These are phyloP conservation scores for Halichondria panicea DNA, from an alignment of 37 sponge, comb jelly and placozoan species.

Conservation along the genomic window DNA sequence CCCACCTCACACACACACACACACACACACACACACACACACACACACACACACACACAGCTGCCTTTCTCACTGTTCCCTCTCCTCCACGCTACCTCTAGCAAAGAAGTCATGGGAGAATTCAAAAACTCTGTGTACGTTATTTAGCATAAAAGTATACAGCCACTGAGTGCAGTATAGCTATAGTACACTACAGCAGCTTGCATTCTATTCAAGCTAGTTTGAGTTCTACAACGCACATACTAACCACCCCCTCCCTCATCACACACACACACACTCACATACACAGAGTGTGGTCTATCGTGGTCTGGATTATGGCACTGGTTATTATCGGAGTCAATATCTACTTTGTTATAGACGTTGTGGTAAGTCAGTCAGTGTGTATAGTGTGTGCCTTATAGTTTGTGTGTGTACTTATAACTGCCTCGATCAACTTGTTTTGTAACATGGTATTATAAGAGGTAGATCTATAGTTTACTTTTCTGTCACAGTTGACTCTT, in stretches of 20 bases:
- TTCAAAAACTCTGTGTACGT: conserved; percentile 59
- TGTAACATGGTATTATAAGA: no score
- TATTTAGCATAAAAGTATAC: neutral
- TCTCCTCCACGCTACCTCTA: conserved; percentile 78
- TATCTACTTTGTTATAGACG: conserved; percentile 53
- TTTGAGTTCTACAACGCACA: neutral
- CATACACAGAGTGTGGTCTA: conserved; percentile 1
- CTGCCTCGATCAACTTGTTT: no score
- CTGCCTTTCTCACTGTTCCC: conserved; percentile 88
- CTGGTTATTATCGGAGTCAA: conserved; percentile 50
- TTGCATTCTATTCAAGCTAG: no score
- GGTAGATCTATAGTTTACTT: neutral
- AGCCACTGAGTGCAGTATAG: no score
- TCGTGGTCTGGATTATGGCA: conserved; percentile 57
- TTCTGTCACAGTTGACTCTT: neutral
- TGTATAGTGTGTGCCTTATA: neutral
- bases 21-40: neutral
- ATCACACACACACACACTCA: neutral
- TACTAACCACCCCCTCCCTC: neutral
- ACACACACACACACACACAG: conserved; percentile 16
- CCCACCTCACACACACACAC: no score
- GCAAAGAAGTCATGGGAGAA: conserved; percentile 65
- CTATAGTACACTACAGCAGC: no score
- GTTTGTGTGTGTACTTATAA: no score
- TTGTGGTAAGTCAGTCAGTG: conserved; percentile 11